A percentile compares a stretch with the other conserved stretches of the same genome.
These are phyloP conservation scores for Scaptomyza reducta DNA, from an alignment of 2,888 invertebrate species.

Conservation along the genomic window DNA sequence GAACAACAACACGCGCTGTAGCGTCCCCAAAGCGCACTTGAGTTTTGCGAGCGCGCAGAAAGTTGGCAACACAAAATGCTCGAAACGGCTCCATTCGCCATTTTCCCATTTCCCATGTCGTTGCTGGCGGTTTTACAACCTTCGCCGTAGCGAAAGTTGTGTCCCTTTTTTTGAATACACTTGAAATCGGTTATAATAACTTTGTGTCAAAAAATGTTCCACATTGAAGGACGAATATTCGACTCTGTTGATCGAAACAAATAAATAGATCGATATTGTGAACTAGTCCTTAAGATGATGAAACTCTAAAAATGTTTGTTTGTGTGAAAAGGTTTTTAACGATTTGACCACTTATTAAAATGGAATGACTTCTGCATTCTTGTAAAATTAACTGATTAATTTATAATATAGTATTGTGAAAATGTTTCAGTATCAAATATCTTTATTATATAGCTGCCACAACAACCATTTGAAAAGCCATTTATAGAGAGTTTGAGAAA, in stretches of 20 bases:
- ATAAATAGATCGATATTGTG: too few species aligned
- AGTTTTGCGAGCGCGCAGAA: slow-evolving; percentile 71
- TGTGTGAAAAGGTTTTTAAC: too few species aligned
- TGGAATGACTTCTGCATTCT: too few species aligned
- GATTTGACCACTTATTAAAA: too few species aligned
- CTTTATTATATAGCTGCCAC: too few species aligned
- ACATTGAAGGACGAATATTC: too few species aligned
- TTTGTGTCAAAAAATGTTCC: background rate
- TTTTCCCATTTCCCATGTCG: slow-evolving; percentile 60
- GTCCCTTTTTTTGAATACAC: slow-evolving; percentile 26
- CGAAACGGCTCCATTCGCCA: slow-evolving; percentile 53
- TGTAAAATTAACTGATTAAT: too few species aligned
- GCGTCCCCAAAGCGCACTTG: slow-evolving; percentile 77
- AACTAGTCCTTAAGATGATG: too few species aligned
- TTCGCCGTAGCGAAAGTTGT: slow-evolving; percentile 57
- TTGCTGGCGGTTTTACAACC: slow-evolving; percentile 79
- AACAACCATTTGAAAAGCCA: too few species aligned
- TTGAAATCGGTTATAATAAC: background rate
- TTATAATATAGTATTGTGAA: too few species aligned
- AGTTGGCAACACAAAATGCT: slow-evolving; percentile 70
- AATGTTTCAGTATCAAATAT: too few species aligned
- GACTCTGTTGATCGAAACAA: background rate
- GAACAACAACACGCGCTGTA: slow-evolving; percentile 40
- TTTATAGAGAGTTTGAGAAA: background rate
- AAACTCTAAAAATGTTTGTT: too few species aligned